phyloP scores from a whole-genome alignment of 1,140 invertebrate genomes.

The Drosophila orena region DNA sequence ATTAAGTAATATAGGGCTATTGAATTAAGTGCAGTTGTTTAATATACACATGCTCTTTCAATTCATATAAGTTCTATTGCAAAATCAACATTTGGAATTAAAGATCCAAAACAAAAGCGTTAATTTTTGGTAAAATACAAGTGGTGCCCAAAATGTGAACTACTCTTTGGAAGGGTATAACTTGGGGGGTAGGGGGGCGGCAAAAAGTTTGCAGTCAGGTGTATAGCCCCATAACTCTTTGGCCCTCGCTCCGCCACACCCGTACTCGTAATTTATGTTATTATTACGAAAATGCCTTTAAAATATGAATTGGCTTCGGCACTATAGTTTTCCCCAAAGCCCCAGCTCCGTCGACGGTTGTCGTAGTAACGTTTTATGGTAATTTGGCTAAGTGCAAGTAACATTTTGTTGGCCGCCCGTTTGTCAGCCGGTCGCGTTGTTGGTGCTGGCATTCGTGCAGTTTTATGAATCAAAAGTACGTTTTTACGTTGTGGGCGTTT shows the following conservation, averaged over 20 bases:
- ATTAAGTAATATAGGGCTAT: too few species aligned
- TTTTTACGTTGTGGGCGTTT: slow-evolving; percentile 48
- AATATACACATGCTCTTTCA: too few species aligned
- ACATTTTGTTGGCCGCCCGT: slow-evolving; percentile 48
- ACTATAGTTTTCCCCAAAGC: slow-evolving; percentile 13
- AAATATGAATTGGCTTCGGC: slow-evolving; percentile 57
- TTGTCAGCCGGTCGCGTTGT: slow-evolving; percentile 10
- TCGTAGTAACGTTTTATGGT: slow-evolving; percentile 77
- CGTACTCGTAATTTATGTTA: slow-evolving; percentile 51
- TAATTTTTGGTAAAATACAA: not conserved
- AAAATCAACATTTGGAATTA: too few species aligned
- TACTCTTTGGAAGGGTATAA: slow-evolving; percentile 5
- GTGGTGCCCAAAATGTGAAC: not conserved
- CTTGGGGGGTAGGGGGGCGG: not conserved
- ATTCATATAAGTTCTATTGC: too few species aligned
- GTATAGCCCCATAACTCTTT: slow-evolving; percentile 40
- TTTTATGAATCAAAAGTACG: slow-evolving; percentile 76
- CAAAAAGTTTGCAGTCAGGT: slow-evolving; percentile 40
- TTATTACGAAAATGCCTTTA: slow-evolving; percentile 62
- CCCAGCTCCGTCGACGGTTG: slow-evolving; percentile 15
- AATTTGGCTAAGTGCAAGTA: slow-evolving; percentile 77
- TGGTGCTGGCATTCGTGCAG: slow-evolving; percentile 36
- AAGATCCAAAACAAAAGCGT: too few species aligned
- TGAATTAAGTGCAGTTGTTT: too few species aligned
- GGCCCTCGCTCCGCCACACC: slow-evolving; percentile 1